Base-by-base conservation (phyloP, 2,888 invertebrate genomes). In the Criorhina ranunculi region DNA sequence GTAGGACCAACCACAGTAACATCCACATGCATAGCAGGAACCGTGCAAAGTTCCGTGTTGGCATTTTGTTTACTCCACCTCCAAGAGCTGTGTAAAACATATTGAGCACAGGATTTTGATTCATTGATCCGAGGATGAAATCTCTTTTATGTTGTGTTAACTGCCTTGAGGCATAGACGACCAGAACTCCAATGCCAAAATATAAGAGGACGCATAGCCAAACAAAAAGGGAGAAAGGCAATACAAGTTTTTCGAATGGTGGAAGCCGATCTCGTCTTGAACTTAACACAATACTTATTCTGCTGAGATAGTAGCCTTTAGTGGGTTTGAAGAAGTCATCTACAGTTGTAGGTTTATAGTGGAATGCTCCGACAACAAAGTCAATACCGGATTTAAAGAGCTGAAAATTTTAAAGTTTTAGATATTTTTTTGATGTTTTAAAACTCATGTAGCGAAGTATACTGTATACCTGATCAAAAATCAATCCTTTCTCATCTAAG, bases 291-390 rank as follows among this genome's bases (percentile, higher is more conserved):
- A 90, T 46, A 86, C 86, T 87, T 1, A 89, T 88, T 53, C 87
- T 87, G 46, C 89, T 90, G 70, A 89, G 87, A 40, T 87, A 88
- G 72, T 89, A 90, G 73, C 87, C 86, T 1, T 66, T 80, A 8
- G 90, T 88, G 46, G 90, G 89, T 0, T 88, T 88, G 57, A 87
- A 89, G 6, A 85, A 86, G 1, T 55, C 51, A 1, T 79, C 78
- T 0, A 76, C 40, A 0, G 60, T 51, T 0, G 83, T 86, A 0
- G 88, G 87, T 72, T 87, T 88, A 31, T 88, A 88, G 66, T 88
- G 87, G 29, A 90, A 89, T 0, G 88, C 89, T 3, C 90, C 90
- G 57, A 90, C 46, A 0, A 88, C 88, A 44, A 88, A 89, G 24
- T 90, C 90, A 1, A 88, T 87, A 1, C 62, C 87, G 0, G 5